Conservation (phyloP, 2,797 vertebrate species). For the Antrozous pallidus region DNA sequence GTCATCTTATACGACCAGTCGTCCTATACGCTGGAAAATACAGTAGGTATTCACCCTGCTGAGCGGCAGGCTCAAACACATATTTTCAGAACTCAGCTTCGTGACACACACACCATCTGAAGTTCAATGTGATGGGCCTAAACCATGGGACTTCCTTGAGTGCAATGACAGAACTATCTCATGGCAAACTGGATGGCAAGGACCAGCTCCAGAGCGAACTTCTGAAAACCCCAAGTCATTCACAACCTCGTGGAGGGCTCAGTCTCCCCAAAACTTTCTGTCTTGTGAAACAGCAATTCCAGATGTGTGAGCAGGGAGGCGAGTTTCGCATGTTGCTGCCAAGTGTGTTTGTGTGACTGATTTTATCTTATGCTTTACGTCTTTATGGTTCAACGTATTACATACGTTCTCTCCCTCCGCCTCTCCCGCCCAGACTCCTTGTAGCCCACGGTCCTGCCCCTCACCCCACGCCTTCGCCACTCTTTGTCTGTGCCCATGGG, state of each 20-base stretch:
- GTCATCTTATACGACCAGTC: no score
- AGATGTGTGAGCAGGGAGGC: background rate
- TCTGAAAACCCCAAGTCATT: constrained; percentile 65
- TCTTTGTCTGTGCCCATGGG: no score
- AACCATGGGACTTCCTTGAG: constrained; percentile 69
- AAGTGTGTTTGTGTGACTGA: background rate
- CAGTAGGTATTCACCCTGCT: no score
- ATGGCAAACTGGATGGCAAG: constrained; percentile 70
- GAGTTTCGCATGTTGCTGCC: background rate
- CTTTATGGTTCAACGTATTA: no score
- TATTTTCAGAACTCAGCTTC: constrained; percentile 61
- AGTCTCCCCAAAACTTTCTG: constrained; percentile 43
- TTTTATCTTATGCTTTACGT: background rate
- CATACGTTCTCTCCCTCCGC: no score
- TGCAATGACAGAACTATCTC: constrained; percentile 71
- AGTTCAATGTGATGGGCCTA: constrained; percentile 71
- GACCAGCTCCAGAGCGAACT: constrained; percentile 58
- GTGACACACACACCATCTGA: constrained; percentile 62
- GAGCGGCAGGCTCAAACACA: constrained; percentile 20
- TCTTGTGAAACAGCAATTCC: constrained; percentile 49
- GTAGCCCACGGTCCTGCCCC: no score
- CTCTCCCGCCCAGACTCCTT: no score
- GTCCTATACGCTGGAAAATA: no score
- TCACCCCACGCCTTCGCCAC: no score
- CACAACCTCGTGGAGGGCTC: constrained; percentile 68